Conservation (phyloP, 1,140 invertebrate genomes). For the Dendroctonus ponderosae region DNA sequence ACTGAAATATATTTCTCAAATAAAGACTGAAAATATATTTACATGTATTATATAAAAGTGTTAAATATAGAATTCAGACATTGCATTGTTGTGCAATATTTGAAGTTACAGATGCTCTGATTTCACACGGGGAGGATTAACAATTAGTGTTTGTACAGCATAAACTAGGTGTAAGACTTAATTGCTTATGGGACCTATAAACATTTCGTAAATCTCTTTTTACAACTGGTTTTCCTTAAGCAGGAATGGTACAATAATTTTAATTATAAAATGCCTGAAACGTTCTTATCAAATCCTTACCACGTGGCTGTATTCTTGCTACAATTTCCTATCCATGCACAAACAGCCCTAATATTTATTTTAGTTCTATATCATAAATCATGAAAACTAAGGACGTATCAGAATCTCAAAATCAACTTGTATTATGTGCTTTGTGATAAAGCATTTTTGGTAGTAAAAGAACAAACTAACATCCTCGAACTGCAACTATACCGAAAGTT, state of each 20-base stretch:
- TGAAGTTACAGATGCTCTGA: no score
- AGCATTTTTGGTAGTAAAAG: constrained; percentile 26
- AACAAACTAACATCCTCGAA: constrained; percentile 3
- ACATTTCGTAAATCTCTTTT: no score
- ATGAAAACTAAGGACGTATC: neutral
- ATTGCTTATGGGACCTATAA: neutral
- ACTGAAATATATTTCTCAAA: neutral
- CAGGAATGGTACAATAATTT: no score
- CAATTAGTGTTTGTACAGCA: constrained; percentile 5
- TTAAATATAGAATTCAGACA: constrained; percentile 1
- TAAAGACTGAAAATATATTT: constrained; percentile 8
- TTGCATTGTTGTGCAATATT: constrained; percentile 5
- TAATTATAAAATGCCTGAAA: no score
- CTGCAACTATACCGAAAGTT: constrained; percentile 14
- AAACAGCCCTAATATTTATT: constrained; percentile 2
- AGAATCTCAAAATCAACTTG: constrained; percentile 15
- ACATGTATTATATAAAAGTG: constrained; percentile 9
- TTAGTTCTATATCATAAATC: constrained; percentile 16
- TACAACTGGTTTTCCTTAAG: no score
- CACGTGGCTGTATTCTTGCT: neutral
- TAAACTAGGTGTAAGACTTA: neutral
- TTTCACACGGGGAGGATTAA: constrained; percentile 7
- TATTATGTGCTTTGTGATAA: constrained; percentile 28
- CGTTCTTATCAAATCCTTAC: no score
- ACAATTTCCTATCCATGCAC: constrained; percentile 2